These are phyloP conservation scores for Phasia obesa DNA, from an alignment of 2,888 invertebrate genomes.

Conservation along the genomic window DNA sequence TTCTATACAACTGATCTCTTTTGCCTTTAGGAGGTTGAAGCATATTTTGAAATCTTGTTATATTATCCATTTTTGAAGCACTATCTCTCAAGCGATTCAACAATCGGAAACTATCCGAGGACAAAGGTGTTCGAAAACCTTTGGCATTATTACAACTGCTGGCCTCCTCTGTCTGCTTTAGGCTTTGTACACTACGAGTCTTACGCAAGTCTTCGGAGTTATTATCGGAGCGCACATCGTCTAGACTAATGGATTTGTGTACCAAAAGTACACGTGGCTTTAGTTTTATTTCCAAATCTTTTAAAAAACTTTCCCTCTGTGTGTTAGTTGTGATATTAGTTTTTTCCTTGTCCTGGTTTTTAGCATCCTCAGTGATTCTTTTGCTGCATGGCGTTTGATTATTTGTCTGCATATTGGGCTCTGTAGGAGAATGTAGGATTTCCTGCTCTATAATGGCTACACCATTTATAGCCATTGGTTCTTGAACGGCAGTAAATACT, in stretches of 20 bases:
- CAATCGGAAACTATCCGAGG: slow-evolving; percentile 79
- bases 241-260: slow-evolving; percentile 76
- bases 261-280: slow-evolving; percentile 61
- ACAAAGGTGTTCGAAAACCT: slow-evolving; percentile 76
- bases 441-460: slow-evolving; percentile 78
- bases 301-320: slow-evolving; percentile 37
- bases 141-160: slow-evolving; percentile 22
- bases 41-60: slow-evolving; percentile 47
- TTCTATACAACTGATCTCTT: slow-evolving; percentile 78
- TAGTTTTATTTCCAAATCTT: slow-evolving; percentile 48
- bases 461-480: slow-evolving; percentile 76
- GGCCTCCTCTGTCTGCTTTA: slow-evolving; percentile 38
- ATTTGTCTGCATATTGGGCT: slow-evolving; percentile 11
- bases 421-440: slow-evolving; percentile 70
- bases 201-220: slow-evolving; percentile 72
- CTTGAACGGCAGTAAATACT: slow-evolving; percentile 88
- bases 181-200: slow-evolving; percentile 74
- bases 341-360: neutral
- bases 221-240: slow-evolving; percentile 72
- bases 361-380: neutral
- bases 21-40: slow-evolving; percentile 51
- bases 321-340: neutral
- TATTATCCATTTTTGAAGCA: slow-evolving; percentile 51
- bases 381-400: slow-evolving; percentile 17
- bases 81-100: slow-evolving; percentile 63